Percentiles rank a stretch among this genome's conserved stretches.
These are phyloP conservation scores for Danio choprae DNA, from an alignment of 2,797 vertebrate genomes.

Conservation along the genomic window DNA sequence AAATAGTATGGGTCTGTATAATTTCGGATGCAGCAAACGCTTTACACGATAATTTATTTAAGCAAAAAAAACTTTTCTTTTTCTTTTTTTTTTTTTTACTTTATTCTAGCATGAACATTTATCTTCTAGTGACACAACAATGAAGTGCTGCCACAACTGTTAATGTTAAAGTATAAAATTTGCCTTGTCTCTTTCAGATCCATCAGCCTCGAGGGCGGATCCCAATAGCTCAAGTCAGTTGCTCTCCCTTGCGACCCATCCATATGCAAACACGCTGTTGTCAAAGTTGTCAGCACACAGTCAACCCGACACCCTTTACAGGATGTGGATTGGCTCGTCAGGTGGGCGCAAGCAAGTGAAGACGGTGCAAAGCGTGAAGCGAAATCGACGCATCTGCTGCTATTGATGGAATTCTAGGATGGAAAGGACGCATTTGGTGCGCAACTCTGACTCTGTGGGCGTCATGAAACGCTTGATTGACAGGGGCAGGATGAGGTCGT, in stretches of 20 bases:
- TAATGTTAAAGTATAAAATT: slow-evolving; percentile 37
- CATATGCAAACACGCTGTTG: slow-evolving; percentile 44
- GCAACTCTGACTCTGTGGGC: slow-evolving; percentile 21
- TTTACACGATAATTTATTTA: not conserved
- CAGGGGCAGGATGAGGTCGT: slow-evolving; percentile 41
- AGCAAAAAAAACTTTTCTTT: too few relatives aligned
- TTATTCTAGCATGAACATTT: not conserved
- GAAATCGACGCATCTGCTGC: slow-evolving; percentile 43
- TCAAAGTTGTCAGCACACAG: slow-evolving; percentile 33
- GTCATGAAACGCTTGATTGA: slow-evolving; percentile 48
- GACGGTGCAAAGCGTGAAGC: slow-evolving; percentile 17
- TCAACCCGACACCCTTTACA: not conserved
- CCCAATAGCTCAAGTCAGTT: slow-evolving; percentile 7
- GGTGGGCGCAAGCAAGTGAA: slow-evolving; percentile 35
- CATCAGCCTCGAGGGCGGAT: not conserved
- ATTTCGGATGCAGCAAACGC: not conserved
- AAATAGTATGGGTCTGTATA: too few relatives aligned
- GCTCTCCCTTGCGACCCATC: slow-evolving; percentile 13
- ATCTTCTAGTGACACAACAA: not conserved
- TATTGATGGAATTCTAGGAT: slow-evolving; percentile 42
- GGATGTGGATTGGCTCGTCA: slow-evolving; percentile 34
- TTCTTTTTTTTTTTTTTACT: not conserved
- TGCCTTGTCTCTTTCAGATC: slow-evolving; percentile 29
- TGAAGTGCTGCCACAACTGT: slow-evolving; percentile 9
- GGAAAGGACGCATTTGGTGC: slow-evolving; percentile 24